Evolutionary conservation across 2,888 invertebrate genomes (phyloP).

Genomic region (Plemyria rubiginata): DNA sequence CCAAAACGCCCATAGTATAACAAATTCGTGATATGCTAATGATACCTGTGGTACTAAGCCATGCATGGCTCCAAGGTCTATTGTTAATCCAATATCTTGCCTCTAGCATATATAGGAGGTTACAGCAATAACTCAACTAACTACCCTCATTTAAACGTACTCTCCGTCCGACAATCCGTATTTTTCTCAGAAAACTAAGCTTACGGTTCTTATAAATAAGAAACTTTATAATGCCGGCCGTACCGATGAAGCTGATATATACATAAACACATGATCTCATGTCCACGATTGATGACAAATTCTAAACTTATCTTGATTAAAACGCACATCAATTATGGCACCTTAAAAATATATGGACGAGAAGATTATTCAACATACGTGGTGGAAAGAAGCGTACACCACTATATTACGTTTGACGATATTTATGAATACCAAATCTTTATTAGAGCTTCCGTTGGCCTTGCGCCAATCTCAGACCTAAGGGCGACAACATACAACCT

Average conservation of each 20-base stretch:
- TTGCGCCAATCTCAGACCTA: conserved; percentile 17
- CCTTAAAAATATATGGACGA: too few relatives aligned
- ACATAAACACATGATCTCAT: too few relatives aligned
- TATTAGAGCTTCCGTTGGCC: conserved; percentile 20
- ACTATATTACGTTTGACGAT: neutral
- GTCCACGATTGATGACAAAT: too few relatives aligned
- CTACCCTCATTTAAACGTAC: conserved; percentile 30
- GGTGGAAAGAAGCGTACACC: neutral
- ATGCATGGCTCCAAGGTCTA: neutral
- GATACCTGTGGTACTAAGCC: neutral
- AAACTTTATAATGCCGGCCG: neutral
- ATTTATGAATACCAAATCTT: conserved; percentile 7
- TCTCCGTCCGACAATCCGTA: conserved; percentile 19
- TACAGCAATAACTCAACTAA: conserved; percentile 19
- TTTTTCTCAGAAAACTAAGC: conserved; percentile 19
- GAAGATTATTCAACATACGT: too few relatives aligned
- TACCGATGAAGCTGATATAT: neutral
- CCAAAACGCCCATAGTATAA: neutral
- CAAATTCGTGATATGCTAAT: neutral
- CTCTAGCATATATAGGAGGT: too few relatives aligned
- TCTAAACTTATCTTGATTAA: too few relatives aligned
- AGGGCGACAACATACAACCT: conserved; percentile 28
- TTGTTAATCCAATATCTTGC: neutral
- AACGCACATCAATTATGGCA: too few relatives aligned
- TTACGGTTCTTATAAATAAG: neutral